Evolutionary conservation across 2,888 invertebrate genomes (phyloP).

Genomic region (Cerastis rubricosa): DNA sequence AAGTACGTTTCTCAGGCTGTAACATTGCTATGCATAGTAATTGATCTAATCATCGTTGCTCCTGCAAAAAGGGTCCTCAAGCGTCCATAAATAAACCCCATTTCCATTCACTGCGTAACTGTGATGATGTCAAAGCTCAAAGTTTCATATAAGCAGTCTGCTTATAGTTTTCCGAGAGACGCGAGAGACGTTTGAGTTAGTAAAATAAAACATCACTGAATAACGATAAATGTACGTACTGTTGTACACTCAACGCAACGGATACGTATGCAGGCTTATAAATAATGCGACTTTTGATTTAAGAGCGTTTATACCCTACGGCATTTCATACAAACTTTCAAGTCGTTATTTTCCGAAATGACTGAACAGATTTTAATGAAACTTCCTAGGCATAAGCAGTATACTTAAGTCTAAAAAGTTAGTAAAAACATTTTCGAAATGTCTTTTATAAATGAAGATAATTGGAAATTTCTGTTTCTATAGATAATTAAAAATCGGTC

Average conservation of each 20-base stretch:
- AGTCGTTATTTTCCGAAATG: too few species aligned
- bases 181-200: constrained; percentile 54
- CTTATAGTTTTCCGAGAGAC: constrained; percentile 19
- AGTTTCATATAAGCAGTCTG: constrained; percentile 22
- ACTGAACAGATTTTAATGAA: too few species aligned
- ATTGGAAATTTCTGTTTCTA: too few species aligned
- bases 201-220: constrained; percentile 23
- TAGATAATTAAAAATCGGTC: too few species aligned
- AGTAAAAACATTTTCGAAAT: too few species aligned
- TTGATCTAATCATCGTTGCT: neutral
- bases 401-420: too few species aligned
- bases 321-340: too few species aligned
- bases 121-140: constrained; percentile 13
- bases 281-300: neutral
- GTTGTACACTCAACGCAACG: constrained; percentile 9
- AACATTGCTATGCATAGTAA: neutral
- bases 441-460: too few species aligned
- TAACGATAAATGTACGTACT: constrained; percentile 23
- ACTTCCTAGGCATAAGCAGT: too few species aligned
- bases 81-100: neutral
- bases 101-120: constrained; percentile 9
- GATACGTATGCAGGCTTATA: neutral
- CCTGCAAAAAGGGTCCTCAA: neutral
- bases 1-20: too few species aligned
- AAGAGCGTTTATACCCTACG: too few species aligned